Conservation (phyloP, 2,797 vertebrate species). For the Philypnodon macrostomus region DNA sequence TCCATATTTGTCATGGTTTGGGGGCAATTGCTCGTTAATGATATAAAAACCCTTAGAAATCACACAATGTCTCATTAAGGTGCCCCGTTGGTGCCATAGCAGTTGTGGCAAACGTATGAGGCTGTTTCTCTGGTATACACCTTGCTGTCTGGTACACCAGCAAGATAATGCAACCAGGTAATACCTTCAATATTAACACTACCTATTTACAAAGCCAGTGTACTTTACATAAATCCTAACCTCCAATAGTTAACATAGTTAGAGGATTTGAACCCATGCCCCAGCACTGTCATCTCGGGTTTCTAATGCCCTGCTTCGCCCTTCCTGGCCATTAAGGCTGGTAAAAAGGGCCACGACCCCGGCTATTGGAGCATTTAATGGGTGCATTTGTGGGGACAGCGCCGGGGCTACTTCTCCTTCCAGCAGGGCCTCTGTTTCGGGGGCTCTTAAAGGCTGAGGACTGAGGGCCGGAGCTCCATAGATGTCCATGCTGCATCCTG, state of each 20-base stretch:
- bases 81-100: no score
- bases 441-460: slow-evolving; percentile 52
- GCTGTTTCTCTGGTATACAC: no score
- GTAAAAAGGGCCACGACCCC: slow-evolving; percentile 57
- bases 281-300: slow-evolving; percentile 33
- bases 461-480: slow-evolving; percentile 47
- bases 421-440: slow-evolving; percentile 50
- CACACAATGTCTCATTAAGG: no score
- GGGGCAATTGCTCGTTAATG: no score
- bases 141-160: no score
- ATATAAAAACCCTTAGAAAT: no score
- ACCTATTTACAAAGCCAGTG: neutral
- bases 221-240: no score
- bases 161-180: no score
- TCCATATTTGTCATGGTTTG: no score
- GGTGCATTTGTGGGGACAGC: slow-evolving; percentile 41
- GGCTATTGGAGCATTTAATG: slow-evolving; percentile 44
- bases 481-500: slow-evolving; percentile 62
- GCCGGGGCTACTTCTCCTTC: slow-evolving; percentile 28
- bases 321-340: slow-evolving; percentile 32
- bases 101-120: no score
- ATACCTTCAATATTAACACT: no score
- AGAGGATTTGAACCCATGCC: slow-evolving; percentile 40
- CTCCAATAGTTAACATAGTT: slow-evolving; percentile 20
- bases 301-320: slow-evolving; percentile 31